Evolutionary conservation across 2,797 vertebrate species (phyloP), one percentile per base, ranked within the genome.

Genomic region (Phrynocephalus vlangalii): DNA sequence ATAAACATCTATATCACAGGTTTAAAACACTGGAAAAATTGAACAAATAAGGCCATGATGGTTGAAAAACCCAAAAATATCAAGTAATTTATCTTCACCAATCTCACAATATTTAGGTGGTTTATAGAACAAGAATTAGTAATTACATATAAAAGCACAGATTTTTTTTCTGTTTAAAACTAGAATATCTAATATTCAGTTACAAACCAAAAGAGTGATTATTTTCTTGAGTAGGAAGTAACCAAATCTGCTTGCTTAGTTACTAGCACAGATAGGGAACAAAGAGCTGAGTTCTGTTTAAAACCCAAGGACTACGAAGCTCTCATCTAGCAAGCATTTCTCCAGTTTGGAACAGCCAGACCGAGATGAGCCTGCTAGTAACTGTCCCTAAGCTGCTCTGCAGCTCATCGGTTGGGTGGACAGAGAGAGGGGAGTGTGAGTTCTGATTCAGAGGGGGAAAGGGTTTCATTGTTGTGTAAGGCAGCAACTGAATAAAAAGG

Each of bases 11-110:
- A 95, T 94, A 88, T 94, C 95, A 96, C 94, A 93, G 95, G 94
- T 93, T 93, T 91, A 94, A 96, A 94, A 95, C 95, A 96, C 94
- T 88, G 93, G 94, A 93, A 95, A 94, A 95, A 94, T 93, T 66
- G 94, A 94, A 96, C 96, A 91, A 94, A 95, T 97, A 97, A 97
- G 96, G 96, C 96, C 96, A 96, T 96, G 94, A 96, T 95, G 94
- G 95, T 96, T 95, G 93, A 93, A 92, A 94, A 93, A 95, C 93
- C 93, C 90, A 92, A 94, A 93, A 94, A 89, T 94, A 95, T 94
- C 92, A 20, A 92, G 93, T 95, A 93, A 93, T 83, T 84, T 89
- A 93, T 93, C 91, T 92, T 93, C 95, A 96, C 95, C 89, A 94
- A 91, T 94, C 94, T 86, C 95, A 95, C 95, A 93, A 96, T 94